phyloP scores from a whole-genome alignment of 2,888 invertebrate species.

The Rhabditoides inermis region DNA sequence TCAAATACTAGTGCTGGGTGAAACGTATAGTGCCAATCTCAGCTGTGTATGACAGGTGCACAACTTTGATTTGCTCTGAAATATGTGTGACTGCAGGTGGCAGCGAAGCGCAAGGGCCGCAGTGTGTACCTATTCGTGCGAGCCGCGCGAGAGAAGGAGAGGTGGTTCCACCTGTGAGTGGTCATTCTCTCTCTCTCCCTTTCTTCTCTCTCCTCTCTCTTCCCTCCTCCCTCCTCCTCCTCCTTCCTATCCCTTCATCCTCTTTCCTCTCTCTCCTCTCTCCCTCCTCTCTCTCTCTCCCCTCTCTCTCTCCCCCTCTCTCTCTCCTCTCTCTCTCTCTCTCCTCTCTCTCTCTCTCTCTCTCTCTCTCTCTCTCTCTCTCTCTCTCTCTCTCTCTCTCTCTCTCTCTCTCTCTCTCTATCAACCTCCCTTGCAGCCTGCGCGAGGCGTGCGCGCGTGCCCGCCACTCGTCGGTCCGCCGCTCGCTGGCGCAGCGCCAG shows the following conservation, averaged over 20 bases:
- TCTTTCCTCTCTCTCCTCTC: neutral
- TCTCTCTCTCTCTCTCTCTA: neutral
- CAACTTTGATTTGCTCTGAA: no score
- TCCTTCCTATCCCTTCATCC: no score
- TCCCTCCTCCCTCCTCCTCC: neutral
- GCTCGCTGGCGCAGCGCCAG: neutral
- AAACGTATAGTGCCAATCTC: no score
- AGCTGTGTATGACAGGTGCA: no score
- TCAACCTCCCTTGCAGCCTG: neutral
- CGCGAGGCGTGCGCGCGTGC: neutral
- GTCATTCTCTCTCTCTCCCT: no score
- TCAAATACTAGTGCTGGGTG: no score
- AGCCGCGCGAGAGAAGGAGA: slow-evolving; percentile 80
- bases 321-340: no score
- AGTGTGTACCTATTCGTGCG: slow-evolving; percentile 66
- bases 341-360: no score
- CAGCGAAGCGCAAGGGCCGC: slow-evolving; percentile 13
- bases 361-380: neutral
- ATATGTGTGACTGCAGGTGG: neutral
- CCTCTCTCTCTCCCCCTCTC: neutral
- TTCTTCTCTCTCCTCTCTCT: no score
- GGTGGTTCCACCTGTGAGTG: slow-evolving; percentile 64
- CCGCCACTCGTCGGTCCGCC: neutral
- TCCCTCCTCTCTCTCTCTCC: neutral
- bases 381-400: neutral